Percentiles rank a stretch among this genome's conserved stretches.
phyloP scores from a whole-genome alignment of 2,113 vertebrate species.

The Bujurquina vittata region DNA sequence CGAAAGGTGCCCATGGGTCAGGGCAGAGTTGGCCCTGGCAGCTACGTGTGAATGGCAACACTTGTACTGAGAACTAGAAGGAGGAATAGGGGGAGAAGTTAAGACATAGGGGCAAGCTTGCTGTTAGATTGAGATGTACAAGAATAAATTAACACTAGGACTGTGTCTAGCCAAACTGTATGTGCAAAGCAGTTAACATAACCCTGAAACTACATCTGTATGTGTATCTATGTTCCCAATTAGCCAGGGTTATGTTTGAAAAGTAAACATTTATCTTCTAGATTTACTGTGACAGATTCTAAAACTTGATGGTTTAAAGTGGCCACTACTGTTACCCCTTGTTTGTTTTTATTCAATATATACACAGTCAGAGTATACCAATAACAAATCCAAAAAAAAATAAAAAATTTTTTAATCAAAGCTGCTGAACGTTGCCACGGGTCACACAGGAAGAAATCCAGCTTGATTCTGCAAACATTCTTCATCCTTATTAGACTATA shows the following conservation, averaged over 20 bases:
- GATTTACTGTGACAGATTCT: constrained; percentile 55
- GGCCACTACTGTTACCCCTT: neutral
- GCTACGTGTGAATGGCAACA: constrained; percentile 59
- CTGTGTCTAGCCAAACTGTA: constrained; percentile 55
- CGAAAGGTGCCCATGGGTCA: constrained; percentile 55
- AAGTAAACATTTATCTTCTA: constrained; percentile 63
- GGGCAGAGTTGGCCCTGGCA: constrained; percentile 33
- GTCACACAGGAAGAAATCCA: neutral
- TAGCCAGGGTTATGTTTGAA: constrained; percentile 58
- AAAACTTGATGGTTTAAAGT: constrained; percentile 43
- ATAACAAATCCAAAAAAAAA: neutral
- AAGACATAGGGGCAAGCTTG: constrained; percentile 30
- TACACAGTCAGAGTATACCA: constrained; percentile 18
- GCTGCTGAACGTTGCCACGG: neutral
- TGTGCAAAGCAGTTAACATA: constrained; percentile 54
- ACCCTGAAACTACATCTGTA: constrained; percentile 24
- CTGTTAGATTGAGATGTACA: constrained; percentile 29
- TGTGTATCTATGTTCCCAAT: constrained; percentile 33
- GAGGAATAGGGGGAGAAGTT: constrained; percentile 31
- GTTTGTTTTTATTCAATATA: constrained; percentile 25
- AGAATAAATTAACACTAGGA: constrained; percentile 63
- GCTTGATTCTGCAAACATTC: neutral
- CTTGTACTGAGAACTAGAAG: constrained; percentile 54
- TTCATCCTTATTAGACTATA: neutral
- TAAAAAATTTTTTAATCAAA: neutral